A percentile compares a stretch with the other conserved stretches of the same genome.
These are phyloP conservation scores for Siphlonurus alternatus DNA, from an alignment of 2,888 invertebrate genomes.

Conservation along the genomic window DNA sequence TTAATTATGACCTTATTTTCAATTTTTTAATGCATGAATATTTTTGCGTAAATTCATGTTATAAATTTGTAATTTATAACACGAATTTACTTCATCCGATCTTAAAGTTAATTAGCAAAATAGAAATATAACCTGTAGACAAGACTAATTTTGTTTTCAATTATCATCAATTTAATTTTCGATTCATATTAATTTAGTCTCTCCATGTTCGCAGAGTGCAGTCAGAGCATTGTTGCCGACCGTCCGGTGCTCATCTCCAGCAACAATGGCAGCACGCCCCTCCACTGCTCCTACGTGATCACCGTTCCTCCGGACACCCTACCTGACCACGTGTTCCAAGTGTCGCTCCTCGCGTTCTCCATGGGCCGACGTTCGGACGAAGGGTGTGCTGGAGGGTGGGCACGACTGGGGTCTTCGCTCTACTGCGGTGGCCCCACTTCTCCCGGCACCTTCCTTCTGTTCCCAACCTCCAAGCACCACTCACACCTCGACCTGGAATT, in stretches of 20 bases:
- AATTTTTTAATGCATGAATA: no score
- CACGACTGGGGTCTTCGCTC: not conserved
- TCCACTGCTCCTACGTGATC: not conserved
- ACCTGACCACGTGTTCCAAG: not conserved
- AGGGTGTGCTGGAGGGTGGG: not conserved
- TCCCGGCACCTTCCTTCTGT: not conserved
- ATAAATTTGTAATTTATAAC: no score
- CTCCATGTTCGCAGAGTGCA: not conserved
- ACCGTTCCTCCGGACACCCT: not conserved
- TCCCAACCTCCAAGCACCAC: not conserved
- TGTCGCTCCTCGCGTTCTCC: not conserved
- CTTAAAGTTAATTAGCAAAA: no score
- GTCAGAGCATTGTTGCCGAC: not conserved
- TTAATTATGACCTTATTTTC: no score
- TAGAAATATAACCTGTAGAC: no score
- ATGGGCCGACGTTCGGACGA: not conserved
- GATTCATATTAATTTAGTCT: no score
- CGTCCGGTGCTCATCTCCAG: not conserved
- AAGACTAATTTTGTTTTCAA: no score
- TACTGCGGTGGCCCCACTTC: not conserved
- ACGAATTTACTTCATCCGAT: no score
- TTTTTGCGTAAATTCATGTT: no score
- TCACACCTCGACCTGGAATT: not conserved
- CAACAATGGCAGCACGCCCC: not conserved
- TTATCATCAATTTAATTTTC: no score